phyloP scores from a whole-genome alignment of 2,888 invertebrate genomes.

The Esperia sulphurella region DNA sequence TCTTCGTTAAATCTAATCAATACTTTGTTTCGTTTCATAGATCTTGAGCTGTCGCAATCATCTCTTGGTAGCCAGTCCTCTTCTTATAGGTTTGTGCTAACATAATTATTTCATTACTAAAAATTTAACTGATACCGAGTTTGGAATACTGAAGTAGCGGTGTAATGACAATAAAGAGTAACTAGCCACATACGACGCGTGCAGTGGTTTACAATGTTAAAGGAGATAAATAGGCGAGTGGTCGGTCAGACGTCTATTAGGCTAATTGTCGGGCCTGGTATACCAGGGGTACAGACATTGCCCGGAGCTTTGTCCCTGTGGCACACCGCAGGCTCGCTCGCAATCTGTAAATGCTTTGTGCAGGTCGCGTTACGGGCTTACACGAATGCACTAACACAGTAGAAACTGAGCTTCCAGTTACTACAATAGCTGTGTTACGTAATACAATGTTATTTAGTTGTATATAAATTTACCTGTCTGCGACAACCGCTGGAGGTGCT shows the following conservation, averaged over 20 bases:
- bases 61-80: no score
- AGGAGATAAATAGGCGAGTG: conserved; percentile 16
- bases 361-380: conserved; percentile 35
- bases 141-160: no score
- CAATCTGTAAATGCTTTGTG: conserved; percentile 56
- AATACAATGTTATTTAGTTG: not conserved
- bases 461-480: not conserved
- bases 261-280: conserved; percentile 45
- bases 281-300: conserved; percentile 28
- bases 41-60: no score
- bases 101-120: no score
- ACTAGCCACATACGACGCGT: not conserved
- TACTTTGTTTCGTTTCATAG: no score
- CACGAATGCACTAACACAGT: not conserved
- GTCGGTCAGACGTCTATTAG: conserved; percentile 47
- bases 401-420: conserved; percentile 14
- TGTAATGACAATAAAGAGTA: no score
- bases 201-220: conserved; percentile 25
- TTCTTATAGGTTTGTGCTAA: no score
- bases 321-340: conserved; percentile 42
- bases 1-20: no score
- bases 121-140: no score
- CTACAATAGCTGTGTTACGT: conserved; percentile 8
- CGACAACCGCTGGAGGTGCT: no score
- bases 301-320: conserved; percentile 46